Evolutionary conservation across 2,113 vertebrate genomes (phyloP).

Genomic region (Microcebus lehilahytsara): DNA sequence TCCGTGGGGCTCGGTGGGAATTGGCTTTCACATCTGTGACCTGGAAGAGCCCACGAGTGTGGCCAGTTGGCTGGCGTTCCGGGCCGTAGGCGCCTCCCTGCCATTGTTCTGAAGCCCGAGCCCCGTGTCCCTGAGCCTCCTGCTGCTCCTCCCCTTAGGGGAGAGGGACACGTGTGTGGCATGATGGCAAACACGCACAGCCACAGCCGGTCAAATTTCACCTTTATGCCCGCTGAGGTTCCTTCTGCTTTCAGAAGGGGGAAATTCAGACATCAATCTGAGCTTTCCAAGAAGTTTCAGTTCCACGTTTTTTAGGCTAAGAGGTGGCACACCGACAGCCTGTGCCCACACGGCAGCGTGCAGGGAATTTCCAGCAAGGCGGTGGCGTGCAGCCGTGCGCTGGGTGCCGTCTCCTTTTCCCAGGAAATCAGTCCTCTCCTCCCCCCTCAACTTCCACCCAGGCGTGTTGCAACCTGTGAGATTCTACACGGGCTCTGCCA

Average conservation of each 20-base stretch:
- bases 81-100: background rate
- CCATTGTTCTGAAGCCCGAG: background rate
- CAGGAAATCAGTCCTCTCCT: background rate
- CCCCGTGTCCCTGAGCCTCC: background rate
- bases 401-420: slow-evolving; percentile 46
- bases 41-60: background rate
- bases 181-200: rapidly evolving
- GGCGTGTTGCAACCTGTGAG: background rate
- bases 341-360: slow-evolving; percentile 53
- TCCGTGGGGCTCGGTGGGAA: rapidly evolving
- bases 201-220: background rate
- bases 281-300: slow-evolving; percentile 45
- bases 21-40: background rate
- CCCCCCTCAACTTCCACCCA: background rate
- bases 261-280: background rate
- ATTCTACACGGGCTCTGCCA: slow-evolving; percentile 20
- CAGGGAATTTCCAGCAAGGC: slow-evolving; percentile 55
- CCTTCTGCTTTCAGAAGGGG: slow-evolving; percentile 35
- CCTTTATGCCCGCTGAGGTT: background rate
- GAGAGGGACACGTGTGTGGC: rapidly evolving
- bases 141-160: background rate
- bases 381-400: slow-evolving; percentile 38
- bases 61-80: background rate
- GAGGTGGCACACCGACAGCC: slow-evolving; percentile 58
- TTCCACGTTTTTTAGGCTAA: background rate